Evolutionary conservation across 1,140 invertebrate genomes (phyloP).

Genomic region (Cyphomyrmex costatus): DNA sequence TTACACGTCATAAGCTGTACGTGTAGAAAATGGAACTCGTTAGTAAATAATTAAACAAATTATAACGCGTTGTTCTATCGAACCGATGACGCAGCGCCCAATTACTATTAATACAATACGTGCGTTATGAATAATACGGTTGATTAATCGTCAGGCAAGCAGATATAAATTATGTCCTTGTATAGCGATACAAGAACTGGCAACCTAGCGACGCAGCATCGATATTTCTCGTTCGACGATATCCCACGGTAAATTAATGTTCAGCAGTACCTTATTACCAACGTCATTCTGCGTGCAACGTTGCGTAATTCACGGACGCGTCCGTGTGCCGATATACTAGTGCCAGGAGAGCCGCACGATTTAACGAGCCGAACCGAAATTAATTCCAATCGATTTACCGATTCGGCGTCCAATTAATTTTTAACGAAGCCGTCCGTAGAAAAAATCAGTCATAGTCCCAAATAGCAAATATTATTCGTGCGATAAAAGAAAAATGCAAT

Average conservation of each 20-base stretch:
- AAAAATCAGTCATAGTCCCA: conserved; percentile 12
- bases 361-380: conserved; percentile 53
- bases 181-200: conserved; percentile 52
- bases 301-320: conserved; percentile 53
- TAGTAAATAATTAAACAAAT: conserved; percentile 42
- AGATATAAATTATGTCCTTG: conserved; percentile 43
- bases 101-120: conserved; percentile 58
- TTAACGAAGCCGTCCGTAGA: conserved; percentile 31
- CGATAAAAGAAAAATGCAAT: background rate
- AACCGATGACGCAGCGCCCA: background rate
- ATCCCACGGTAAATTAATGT: conserved; percentile 57
- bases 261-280: conserved; percentile 53
- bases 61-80: conserved; percentile 24
- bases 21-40: background rate
- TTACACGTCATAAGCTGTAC: background rate
- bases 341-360: conserved; percentile 29
- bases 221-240: conserved; percentile 58
- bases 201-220: conserved; percentile 31
- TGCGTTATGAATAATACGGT: conserved; percentile 44
- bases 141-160: conserved; percentile 51
- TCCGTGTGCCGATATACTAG: conserved; percentile 17
- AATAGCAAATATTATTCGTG: conserved; percentile 15
- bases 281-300: conserved; percentile 50
- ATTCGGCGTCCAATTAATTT: conserved; percentile 55
- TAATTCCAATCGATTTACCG: conserved; percentile 54